These are phyloP conservation scores for Spatulosminthurus flaviceps DNA, from an alignment of 2,888 invertebrate genomes.

Conservation along the genomic window DNA sequence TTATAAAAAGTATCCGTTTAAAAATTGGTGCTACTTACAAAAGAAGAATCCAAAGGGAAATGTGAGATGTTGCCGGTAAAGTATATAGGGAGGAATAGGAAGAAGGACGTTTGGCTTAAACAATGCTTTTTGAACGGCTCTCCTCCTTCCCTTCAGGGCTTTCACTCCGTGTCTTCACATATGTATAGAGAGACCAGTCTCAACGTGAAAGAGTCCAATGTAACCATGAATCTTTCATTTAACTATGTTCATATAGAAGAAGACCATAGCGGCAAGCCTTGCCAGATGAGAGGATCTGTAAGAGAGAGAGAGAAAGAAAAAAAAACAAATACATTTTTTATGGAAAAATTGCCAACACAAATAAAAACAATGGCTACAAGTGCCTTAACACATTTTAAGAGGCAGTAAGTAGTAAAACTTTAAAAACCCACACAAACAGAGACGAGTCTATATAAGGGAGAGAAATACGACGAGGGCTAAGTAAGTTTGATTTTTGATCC, in stretches of 20 bases:
- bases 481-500: not conserved
- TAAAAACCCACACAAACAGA: not conserved
- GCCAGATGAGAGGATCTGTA: slow-evolving; percentile 1
- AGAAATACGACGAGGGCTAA: not conserved
- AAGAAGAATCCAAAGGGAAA: not conserved
- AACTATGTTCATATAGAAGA: too few relatives aligned
- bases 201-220: not conserved
- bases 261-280: not conserved
- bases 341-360: not conserved
- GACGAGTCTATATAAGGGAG: not conserved
- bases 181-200: slow-evolving; percentile 29
- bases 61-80: not conserved
- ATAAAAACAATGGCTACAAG: not conserved
- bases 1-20: not conserved
- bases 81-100: not conserved
- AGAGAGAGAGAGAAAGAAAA: too few relatives aligned
- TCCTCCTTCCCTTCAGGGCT: slow-evolving; percentile 38
- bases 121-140: not conserved
- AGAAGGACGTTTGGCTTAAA: not conserved
- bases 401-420: not conserved
- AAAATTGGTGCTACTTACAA: not conserved
- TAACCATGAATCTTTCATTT: not conserved
- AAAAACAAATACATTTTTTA: not conserved
- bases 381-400: not conserved
- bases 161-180: not conserved